Evolutionary conservation across 2,797 vertebrate species (phyloP).

Genomic region (Ceryle rudis): DNA sequence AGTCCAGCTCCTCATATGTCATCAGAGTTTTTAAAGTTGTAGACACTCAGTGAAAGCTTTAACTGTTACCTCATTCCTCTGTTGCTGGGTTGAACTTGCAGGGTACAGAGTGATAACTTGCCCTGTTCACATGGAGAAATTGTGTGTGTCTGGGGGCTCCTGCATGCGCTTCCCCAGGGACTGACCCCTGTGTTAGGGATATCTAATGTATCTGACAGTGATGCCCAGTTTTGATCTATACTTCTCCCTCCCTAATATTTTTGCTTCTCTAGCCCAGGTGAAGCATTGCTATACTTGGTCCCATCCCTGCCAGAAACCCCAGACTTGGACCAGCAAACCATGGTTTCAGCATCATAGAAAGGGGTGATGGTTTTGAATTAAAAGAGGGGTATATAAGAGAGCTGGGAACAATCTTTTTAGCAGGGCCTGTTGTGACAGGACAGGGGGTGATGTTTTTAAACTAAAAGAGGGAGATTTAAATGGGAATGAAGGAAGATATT

Average conservation of each 20-base stretch:
- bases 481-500: background rate
- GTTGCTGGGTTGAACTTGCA: background rate
- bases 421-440: background rate
- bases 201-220: rapidly evolving
- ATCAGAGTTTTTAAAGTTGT: background rate
- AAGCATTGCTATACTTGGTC: background rate
- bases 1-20: rapidly evolving
- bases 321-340: rapidly evolving
- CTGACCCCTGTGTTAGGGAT: background rate
- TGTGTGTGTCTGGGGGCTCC: rapidly evolving
- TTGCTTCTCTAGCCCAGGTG: background rate
- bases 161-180: rapidly evolving
- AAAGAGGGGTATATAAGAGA: background rate
- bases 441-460: background rate
- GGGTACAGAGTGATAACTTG: background rate
- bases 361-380: background rate
- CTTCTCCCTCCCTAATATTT: background rate
- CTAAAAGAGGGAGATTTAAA: background rate
- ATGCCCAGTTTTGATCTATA: background rate
- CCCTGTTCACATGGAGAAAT: rapidly evolving
- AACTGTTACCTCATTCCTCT: background rate
- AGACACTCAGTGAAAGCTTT: background rate
- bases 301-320: background rate
- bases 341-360: rapidly evolving
- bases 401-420: background rate